phyloP scores from a whole-genome alignment of 2,797 vertebrate genomes.

The Liasis olivaceus region DNA sequence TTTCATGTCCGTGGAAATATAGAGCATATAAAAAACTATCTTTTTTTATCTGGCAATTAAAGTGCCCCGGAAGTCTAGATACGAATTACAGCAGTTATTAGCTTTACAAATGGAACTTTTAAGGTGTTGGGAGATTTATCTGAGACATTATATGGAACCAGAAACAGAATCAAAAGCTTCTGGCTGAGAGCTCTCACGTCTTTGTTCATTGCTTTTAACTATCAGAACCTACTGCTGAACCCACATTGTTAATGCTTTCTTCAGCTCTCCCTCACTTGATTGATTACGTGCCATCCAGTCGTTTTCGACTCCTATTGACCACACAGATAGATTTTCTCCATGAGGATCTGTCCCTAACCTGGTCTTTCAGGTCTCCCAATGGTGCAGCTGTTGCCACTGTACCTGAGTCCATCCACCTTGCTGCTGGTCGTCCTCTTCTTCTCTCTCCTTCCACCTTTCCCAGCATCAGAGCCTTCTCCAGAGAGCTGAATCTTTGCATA shows the following conservation, averaged over 20 bases:
- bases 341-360: background rate
- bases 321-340: background rate
- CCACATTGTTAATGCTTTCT: background rate
- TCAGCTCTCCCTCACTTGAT: background rate
- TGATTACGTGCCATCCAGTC: background rate
- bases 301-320: background rate
- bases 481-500: too few relatives aligned
- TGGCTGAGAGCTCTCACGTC: background rate
- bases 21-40: background rate
- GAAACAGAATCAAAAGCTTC: background rate
- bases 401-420: background rate
- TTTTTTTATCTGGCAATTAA: constrained; percentile 4
- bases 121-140: constrained; percentile 3
- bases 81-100: background rate
- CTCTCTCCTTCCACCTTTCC: too few relatives aligned
- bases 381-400: background rate
- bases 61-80: background rate
- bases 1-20: background rate
- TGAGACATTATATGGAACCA: background rate
- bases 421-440: too few relatives aligned
- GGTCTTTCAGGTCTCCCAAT: background rate
- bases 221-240: background rate
- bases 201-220: background rate
- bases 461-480: too few relatives aligned
- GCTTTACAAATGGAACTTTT: background rate